phyloP scores from a whole-genome alignment of 2,113 vertebrate species.

The Ctenodactylus gundi region DNA sequence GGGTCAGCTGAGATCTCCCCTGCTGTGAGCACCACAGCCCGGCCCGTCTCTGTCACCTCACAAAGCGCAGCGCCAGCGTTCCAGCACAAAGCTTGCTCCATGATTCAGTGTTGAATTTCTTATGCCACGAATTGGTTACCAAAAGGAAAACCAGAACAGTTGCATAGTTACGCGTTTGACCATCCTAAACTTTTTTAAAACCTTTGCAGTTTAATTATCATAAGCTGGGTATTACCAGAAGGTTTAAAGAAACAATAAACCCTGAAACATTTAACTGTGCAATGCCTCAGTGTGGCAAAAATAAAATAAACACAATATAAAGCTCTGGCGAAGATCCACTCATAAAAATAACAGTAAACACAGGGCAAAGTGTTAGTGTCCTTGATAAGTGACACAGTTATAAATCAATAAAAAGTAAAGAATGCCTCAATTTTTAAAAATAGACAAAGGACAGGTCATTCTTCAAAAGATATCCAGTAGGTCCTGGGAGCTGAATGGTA shows the following conservation, averaged over 20 bases:
- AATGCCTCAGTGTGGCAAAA: neutral
- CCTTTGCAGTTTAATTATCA: neutral
- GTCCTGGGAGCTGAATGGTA: neutral
- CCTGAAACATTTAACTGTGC: neutral
- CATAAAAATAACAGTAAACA: neutral
- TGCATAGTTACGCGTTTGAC: neutral
- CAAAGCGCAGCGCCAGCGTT: too few species aligned
- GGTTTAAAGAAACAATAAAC: neutral
- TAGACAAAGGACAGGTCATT: neutral
- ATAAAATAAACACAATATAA: neutral
- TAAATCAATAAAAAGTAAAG: neutral
- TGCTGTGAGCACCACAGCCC: neutral
- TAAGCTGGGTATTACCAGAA: neutral
- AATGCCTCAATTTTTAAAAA: neutral
- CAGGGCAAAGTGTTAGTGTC: neutral
- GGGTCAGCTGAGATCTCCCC: neutral
- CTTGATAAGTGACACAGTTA: neutral
- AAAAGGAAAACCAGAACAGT: neutral
- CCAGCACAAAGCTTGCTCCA: neutral
- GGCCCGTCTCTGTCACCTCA: too few species aligned
- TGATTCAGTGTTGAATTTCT: neutral
- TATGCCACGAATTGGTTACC: rapidly evolving
- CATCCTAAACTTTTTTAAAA: neutral
- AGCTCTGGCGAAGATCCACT: neutral
- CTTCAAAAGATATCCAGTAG: neutral